phyloP scores from a whole-genome alignment of 1,140 invertebrate genomes.

The Eupristina koningsbergeri region DNA sequence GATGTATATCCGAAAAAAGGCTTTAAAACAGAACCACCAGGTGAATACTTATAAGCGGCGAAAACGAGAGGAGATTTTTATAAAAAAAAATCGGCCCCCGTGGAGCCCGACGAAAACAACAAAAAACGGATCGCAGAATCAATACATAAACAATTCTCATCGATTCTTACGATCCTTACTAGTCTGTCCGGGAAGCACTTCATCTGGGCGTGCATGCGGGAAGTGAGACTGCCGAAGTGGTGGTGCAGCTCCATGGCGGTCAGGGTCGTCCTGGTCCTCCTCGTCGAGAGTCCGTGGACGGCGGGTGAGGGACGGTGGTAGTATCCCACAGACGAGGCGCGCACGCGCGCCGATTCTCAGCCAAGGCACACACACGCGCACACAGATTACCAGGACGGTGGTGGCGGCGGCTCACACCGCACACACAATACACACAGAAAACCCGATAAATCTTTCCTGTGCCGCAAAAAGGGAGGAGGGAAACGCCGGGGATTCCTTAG shows the following conservation, averaged over 20 bases:
- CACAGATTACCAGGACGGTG: no score
- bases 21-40: not conserved
- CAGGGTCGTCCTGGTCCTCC: not conserved
- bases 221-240: constrained; percentile 67
- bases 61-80: no score
- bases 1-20: not conserved
- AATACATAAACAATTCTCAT: not conserved
- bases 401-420: not conserved
- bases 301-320: no score
- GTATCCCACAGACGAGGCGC: not conserved
- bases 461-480: not conserved
- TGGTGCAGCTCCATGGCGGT: constrained; percentile 67
- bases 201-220: constrained; percentile 70
- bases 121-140: not conserved
- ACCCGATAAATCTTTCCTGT: constrained; percentile 34
- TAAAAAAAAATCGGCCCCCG: no score
- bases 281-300: no score
- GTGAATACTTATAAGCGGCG: not conserved
- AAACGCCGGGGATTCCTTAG: not conserved
- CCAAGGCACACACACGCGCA: not conserved
- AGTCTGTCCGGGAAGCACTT: constrained; percentile 74
- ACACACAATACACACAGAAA: not conserved
- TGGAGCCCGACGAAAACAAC: no score
- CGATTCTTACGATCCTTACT: constrained; percentile 65
- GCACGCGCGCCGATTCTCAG: not conserved